Evolutionary conservation across 2,797 vertebrate genomes (phyloP), one percentile per base, ranked within the genome.

Genomic region (Pseudotriccus pelzelni): DNA sequence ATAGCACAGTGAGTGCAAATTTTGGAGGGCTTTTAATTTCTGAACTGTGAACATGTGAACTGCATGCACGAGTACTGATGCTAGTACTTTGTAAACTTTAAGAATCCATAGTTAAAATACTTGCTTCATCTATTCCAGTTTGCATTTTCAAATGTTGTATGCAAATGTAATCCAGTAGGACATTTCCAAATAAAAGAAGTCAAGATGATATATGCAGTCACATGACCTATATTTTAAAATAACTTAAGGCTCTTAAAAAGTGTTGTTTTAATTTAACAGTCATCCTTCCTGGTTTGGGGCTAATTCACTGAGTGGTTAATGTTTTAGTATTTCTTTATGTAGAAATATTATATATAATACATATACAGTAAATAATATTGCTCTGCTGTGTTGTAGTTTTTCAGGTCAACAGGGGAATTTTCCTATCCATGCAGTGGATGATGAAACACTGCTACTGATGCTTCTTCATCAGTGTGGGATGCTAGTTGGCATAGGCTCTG

Each of bases 1-100:
- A 22, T 9, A 74, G n/a, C 21, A 30, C 0, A 0, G 32, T 67
- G 10, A 1, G 2, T 66, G 24, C 50, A 90, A 85, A 72, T 52
- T 92, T 70, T 78, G 49, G 34, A 82, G 17, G 30, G 21, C 24
- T 16, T 79, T 37, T 12, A 32, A 36, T 69, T 81, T 87, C 84
- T 80, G 2, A 80, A 59, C 50, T 72, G n/a, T 73, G 58, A 39
- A 34, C 7, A 23, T 39, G 25, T 46, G 49, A 76, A 87, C 37
- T 55, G 28, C 41, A 44, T 49, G 34, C 12, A 74, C 24, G 78
- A 39, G 44, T 86, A 79, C 5, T n/a, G n/a, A n/a, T n/a, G n/a
- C n/a, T n/a, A n/a, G 16, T 24, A 50, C 10, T 21, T 20, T 49
- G 7, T 46, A 41, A 68, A 63, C 18, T 59, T 73, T 50, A n/a